These are phyloP conservation scores for Drosophila austrosaltans DNA, from an alignment of 2,888 invertebrate genomes.

Conservation along the genomic window DNA sequence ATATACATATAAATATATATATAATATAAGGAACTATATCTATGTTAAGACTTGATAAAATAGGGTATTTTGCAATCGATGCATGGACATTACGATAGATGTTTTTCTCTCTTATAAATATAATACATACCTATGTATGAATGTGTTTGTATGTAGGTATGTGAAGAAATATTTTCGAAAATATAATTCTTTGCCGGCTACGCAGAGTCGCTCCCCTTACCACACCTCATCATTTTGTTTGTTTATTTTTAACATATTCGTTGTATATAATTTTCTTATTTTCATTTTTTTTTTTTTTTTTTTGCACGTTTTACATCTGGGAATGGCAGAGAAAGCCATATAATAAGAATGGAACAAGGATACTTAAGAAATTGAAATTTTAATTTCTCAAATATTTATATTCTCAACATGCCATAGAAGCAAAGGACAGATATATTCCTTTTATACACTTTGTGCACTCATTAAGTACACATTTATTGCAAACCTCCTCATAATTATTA, in stretches of 20 bases:
- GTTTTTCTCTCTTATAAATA: neutral
- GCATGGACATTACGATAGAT: neutral
- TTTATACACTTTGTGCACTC: neutral
- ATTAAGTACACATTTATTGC: neutral
- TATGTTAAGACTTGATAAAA: too few species aligned
- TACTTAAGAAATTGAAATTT: neutral
- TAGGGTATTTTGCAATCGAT: neutral
- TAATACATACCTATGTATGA: neutral
- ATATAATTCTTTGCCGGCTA: constrained; percentile 56
- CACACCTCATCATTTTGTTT: constrained; percentile 44
- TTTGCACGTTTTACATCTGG: constrained; percentile 60
- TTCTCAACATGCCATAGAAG: too few species aligned
- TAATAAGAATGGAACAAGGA: neutral
- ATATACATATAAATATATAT: too few species aligned
- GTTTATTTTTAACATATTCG: constrained; percentile 71
- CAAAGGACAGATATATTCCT: neutral
- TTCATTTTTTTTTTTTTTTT: constrained; percentile 31
- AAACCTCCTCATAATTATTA: constrained; percentile 12
- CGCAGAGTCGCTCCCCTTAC: constrained; percentile 16
- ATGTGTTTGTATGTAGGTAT: constrained; percentile 9
- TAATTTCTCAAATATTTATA: too few species aligned
- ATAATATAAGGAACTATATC: too few species aligned
- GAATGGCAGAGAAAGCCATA: constrained; percentile 23
- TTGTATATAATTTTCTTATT: constrained; percentile 8
- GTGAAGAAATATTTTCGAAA: constrained; percentile 66